Evolutionary conservation across 2,113 vertebrate genomes (phyloP).

Genomic region (Guaruba guarouba): DNA sequence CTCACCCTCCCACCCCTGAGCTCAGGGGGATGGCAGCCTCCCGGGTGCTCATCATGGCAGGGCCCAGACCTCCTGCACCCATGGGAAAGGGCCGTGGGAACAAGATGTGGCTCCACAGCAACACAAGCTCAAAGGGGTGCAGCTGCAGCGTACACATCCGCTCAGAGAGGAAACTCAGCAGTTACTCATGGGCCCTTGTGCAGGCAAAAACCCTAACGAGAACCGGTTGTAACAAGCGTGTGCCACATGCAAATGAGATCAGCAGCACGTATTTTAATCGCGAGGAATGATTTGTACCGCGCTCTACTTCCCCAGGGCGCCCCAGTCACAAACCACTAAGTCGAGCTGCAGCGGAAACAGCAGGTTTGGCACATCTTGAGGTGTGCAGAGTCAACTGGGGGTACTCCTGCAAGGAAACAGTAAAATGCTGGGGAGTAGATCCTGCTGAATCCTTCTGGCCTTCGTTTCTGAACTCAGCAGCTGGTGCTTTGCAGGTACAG

Average conservation of each 20-base stretch:
- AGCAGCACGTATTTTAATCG: background rate
- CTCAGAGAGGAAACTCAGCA: background rate
- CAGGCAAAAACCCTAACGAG: background rate
- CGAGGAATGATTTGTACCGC: background rate
- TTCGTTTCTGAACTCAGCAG: fast-evolving
- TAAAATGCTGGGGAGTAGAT: fast-evolving
- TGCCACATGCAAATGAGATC: background rate
- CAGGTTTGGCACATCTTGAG: background rate
- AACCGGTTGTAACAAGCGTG: background rate
- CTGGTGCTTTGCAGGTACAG: background rate
- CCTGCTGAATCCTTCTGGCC: background rate
- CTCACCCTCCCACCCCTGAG: fast-evolving
- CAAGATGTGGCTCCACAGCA: fast-evolving
- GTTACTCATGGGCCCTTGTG: background rate
- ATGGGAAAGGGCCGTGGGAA: background rate
- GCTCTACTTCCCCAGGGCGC: background rate
- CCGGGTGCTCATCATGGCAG: fast-evolving
- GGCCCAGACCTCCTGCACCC: fast-evolving
- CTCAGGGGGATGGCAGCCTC: fast-evolving
- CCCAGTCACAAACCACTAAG: background rate
- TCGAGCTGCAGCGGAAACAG: fast-evolving
- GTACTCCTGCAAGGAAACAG: background rate
- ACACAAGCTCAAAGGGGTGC: background rate
- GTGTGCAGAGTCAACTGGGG: background rate
- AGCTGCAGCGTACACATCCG: background rate